A percentile compares a stretch with the other conserved stretches of the same genome.
These are phyloP conservation scores for Pocota personata DNA, from an alignment of 2,888 invertebrate species.

Conservation along the genomic window DNA sequence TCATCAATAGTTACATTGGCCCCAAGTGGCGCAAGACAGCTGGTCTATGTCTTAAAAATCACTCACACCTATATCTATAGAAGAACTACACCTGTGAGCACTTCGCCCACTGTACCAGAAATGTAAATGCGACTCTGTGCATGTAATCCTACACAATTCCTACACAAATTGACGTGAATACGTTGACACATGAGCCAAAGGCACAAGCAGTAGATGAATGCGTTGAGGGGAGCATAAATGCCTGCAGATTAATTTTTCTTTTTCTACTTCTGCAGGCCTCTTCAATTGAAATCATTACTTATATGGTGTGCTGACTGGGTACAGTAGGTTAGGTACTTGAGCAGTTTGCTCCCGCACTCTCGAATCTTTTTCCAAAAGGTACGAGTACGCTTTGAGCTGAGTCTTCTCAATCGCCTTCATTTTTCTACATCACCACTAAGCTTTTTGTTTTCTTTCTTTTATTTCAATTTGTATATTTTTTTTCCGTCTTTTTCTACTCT, in stretches of 20 bases:
- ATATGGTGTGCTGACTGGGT: background rate
- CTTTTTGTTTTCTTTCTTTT: constrained; percentile 37
- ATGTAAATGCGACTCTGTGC: constrained; percentile 2
- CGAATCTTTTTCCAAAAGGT: constrained; percentile 29
- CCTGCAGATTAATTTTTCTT: constrained; percentile 36
- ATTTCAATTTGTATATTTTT: constrained; percentile 27
- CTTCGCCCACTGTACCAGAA: background rate
- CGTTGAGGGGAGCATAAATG: constrained; percentile 8
- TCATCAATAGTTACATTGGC: background rate
- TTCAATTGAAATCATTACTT: constrained; percentile 57
- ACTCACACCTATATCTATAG: background rate
- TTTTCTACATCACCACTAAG: constrained; percentile 49
- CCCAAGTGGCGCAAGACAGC: background rate
- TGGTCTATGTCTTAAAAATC: background rate
- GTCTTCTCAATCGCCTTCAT: constrained; percentile 46
- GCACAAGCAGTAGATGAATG: constrained; percentile 53
- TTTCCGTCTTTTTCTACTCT: constrained; percentile 40
- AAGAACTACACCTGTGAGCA: constrained; percentile 7
- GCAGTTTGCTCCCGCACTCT: constrained; percentile 23
- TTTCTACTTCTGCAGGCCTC: constrained; percentile 3
- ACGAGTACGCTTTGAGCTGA: constrained; percentile 1
- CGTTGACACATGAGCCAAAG: constrained; percentile 58
- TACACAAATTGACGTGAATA: constrained; percentile 42
- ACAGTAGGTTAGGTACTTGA: constrained; percentile 12
- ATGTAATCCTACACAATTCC: constrained; percentile 59